Evolutionary conservation across 2,113 vertebrate species (phyloP), one percentile per base, ranked within the genome.

Genomic region (Ptychochromis oligacanthus): DNA sequence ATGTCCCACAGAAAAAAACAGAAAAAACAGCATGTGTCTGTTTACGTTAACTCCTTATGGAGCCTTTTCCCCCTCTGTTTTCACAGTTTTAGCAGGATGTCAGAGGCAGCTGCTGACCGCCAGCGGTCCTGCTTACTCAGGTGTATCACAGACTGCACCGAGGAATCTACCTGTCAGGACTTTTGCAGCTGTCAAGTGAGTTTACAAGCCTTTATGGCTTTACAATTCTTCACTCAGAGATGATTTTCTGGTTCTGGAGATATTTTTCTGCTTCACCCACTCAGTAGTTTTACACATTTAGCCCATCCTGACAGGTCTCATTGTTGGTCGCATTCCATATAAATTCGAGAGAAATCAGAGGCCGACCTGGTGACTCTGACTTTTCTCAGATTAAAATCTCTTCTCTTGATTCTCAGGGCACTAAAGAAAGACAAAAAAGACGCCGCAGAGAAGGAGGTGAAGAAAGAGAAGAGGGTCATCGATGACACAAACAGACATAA

Each of bases 181-280:
- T 0, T 93, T 95, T 15, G 95, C 95, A 20, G 94, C 93, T 20
- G 80, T 83, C 57, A 95, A 78, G 96, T 96, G 83, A 95, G 92
- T 90, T 75, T 6, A 57, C 31, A 18, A n/a, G 74, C 34, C 10
- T 64, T 55, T n/a, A n/a, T 9, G 18, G 20, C 17, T 52, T 67
- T 2, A 20, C 49, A 49, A 15, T 46, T 49, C 4, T 0, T 70
- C 65, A 49, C 40, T 40, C 24, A 49, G 43, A 28, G 26, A 70
- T 49, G 2, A 52, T 28, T 28, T 70, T 0, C 43, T 31, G 10
- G 6, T 17, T 20, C 24, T 72, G 28, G 11, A 28, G 24, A 14
- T 70, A 26, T 0, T 4, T 70, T 70, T 31, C 10, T 31, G 7
- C 43, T 67, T 70, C 36, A 65, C 11, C 54, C 46, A 31, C 6